These are phyloP conservation scores for Dynastes grantii DNA, from an alignment of 2,888 invertebrate species.

Conservation along the genomic window DNA sequence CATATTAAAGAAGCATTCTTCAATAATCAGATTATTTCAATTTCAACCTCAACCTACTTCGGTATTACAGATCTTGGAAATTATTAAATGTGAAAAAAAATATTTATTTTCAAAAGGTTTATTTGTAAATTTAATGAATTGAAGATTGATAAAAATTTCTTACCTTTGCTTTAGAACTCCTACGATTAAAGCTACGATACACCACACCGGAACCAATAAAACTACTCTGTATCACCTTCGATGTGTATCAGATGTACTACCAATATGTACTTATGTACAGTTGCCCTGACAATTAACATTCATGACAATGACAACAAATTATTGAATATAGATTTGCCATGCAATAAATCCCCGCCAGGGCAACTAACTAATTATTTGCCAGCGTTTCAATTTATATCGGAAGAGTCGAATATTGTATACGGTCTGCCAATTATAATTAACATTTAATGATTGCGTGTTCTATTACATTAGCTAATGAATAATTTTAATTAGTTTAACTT, in stretches of 20 bases:
- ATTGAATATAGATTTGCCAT: constrained; percentile 26
- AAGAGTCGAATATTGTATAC: background rate
- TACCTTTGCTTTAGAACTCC: background rate
- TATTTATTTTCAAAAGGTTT: no score
- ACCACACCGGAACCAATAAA: constrained; percentile 31
- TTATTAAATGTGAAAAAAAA: no score
- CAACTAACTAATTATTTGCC: constrained; percentile 11
- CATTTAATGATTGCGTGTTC: background rate
- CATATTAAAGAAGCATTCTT: no score
- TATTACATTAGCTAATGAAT: background rate
- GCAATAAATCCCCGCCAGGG: background rate
- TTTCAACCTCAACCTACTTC: no score
- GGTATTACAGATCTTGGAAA: no score
- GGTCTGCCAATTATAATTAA: background rate
- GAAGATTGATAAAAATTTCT: background rate
- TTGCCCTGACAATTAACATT: constrained; percentile 50
- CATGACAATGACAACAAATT: constrained; percentile 50
- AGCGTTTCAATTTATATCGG: constrained; percentile 9
- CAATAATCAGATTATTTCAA: no score
- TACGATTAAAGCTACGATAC: background rate
- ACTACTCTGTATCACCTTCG: constrained; percentile 17
- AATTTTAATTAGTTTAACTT: background rate
- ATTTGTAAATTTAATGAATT: no score
- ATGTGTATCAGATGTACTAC: background rate
- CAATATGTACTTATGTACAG: constrained; percentile 37